A percentile compares a stretch with the other conserved stretches of the same genome.
Conservation (phyloP, 2,797 vertebrate species). For the Vipera ursinii region DNA sequence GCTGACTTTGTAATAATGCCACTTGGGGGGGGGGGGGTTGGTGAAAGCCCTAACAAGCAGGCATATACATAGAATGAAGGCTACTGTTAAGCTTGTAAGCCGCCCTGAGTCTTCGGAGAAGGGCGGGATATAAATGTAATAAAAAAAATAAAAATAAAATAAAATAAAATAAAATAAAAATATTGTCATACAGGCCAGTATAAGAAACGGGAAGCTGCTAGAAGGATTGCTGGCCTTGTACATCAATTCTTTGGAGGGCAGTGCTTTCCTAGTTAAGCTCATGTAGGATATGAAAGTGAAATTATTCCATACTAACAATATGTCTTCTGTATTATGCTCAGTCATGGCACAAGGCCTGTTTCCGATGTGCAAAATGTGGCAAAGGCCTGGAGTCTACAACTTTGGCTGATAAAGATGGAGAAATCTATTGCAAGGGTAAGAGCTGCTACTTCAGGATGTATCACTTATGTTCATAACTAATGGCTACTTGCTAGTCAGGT, state of each 20-base stretch:
- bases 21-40: too few relatives aligned
- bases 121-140: too few relatives aligned
- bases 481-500: not conserved
- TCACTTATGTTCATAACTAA: not conserved
- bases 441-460: not conserved
- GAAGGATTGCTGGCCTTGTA: not conserved
- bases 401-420: conserved; percentile 91
- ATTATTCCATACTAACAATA: not conserved
- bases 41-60: too few relatives aligned
- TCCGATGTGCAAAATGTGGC: conserved; percentile 88
- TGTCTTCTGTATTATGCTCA: conserved; percentile 57
- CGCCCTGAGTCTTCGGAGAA: too few relatives aligned
- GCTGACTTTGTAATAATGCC: too few relatives aligned
- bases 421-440: conserved; percentile 89
- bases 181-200: not conserved
- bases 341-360: conserved; percentile 95
- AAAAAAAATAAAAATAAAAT: too few relatives aligned
- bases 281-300: not conserved
- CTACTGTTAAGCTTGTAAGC: too few relatives aligned
- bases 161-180: too few relatives aligned
- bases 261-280: not conserved
- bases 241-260: not conserved
- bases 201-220: not conserved
- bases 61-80: too few relatives aligned
- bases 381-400: conserved; percentile 95